Evolutionary conservation across 2,797 vertebrate genomes (phyloP).

Genomic region (Melanotaenia nigrans): DNA sequence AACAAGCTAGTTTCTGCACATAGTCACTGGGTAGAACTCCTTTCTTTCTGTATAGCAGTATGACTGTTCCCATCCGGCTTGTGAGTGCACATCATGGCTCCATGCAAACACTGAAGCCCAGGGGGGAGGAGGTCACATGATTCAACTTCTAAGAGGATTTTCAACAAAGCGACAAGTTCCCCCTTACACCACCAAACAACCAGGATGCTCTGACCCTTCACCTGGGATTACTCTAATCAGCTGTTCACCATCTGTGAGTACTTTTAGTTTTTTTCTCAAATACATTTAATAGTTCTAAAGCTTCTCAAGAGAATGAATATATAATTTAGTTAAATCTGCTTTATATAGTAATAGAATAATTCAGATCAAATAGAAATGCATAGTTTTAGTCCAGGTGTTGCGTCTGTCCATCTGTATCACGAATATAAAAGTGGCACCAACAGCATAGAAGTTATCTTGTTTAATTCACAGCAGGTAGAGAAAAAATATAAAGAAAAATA

Average conservation of each 20-base stretch:
- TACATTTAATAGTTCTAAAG: background rate
- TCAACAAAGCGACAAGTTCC: slow-evolving; percentile 53
- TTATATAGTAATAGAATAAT: background rate
- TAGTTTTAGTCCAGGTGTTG: background rate
- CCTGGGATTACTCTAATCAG: slow-evolving; percentile 69
- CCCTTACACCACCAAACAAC: slow-evolving; percentile 31
- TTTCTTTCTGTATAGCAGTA: slow-evolving; percentile 1
- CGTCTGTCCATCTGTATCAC: background rate
- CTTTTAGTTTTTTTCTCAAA: slow-evolving; percentile 22
- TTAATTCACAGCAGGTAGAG: background rate
- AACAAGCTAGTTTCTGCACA: too few relatives aligned
- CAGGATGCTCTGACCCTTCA: slow-evolving; percentile 45
- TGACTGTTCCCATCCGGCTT: slow-evolving; percentile 21
- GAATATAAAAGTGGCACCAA: background rate
- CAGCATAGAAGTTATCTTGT: background rate
- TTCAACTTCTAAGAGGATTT: slow-evolving; percentile 74
- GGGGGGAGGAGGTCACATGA: slow-evolving; percentile 61
- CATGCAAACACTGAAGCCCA: slow-evolving; percentile 33
- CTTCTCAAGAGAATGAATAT: background rate
- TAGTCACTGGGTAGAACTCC: too few relatives aligned
- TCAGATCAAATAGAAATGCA: background rate
- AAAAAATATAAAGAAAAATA: background rate
- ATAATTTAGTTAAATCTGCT: background rate
- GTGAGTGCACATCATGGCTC: slow-evolving; percentile 19
- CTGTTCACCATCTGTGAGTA: slow-evolving; percentile 63